Base-by-base conservation (phyloP, 2,888 invertebrate genomes). In the Eulithis prunata region DNA sequence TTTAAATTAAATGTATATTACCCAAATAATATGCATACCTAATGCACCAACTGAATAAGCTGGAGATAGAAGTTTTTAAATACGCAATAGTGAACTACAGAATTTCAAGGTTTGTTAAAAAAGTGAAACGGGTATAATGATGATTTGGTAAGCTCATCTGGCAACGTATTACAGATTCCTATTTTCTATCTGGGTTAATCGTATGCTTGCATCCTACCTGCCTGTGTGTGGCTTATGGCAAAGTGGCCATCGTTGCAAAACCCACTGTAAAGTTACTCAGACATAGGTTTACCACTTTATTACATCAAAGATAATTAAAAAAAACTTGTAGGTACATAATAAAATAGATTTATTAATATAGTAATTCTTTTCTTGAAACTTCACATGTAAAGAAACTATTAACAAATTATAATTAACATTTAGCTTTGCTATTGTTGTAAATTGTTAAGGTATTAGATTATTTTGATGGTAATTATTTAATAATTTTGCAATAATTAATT, bases 161-260 rank as follows among this genome's bases (percentile, higher is more conserved):
- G 49, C 51, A 49, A 57, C 57, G 32, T 59, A 59, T 43, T 43
- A 64, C 54, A 69, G 68, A 72, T 57, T 70, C 68, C 71, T 69
- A 71, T 69, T 72, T 72, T 64, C 69, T 68, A 71, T 71, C 72
- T 70, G 60, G 70, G 73, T 72, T 74, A 70, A 70, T 71, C 57
- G 67, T 71, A 70, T 71, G 68, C 67, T 70, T 70, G 71, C 70
- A 71, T 70, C 72, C 69, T 49, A 21, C 1, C 49, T 57, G 64
- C 64, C 61, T 64, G 72, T 61, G 62, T 64, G 72, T 61, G 62
- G 69, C 68, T 72, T 70, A 73, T 73, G 70, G 66, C 71, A 38
- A 43, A 55, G 64, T 57, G 53, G 49, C 57, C 32, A 57, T 41
- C 70, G 66, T 83, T 85, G 75, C 82, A 77, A 80, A 83, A 84